Conservation (phyloP, 2,888 invertebrate species). For the Ophion slaviceki region DNA sequence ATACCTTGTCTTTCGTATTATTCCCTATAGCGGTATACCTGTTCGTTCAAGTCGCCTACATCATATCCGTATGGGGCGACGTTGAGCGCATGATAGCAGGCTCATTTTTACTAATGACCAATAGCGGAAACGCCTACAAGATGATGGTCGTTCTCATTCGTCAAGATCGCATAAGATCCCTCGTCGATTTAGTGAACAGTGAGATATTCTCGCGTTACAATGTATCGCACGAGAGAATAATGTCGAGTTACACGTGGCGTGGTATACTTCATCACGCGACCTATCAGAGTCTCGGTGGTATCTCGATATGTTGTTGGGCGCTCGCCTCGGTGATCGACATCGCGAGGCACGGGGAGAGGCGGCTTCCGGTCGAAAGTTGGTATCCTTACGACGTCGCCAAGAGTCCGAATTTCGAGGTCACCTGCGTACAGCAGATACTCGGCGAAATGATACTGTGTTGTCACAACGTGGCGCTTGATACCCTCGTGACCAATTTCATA, state of each 20-base stretch:
- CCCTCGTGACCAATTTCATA: constrained; percentile 74
- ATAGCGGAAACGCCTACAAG: constrained; percentile 72
- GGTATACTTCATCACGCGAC: constrained; percentile 73
- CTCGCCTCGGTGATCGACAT: constrained; percentile 69
- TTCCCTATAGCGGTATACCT: constrained; percentile 66
- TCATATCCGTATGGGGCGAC: constrained; percentile 70
- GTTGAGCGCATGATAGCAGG: constrained; percentile 70
- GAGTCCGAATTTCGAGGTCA: constrained; percentile 74
- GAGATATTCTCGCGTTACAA: constrained; percentile 70
- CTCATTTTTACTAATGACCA: constrained; percentile 74
- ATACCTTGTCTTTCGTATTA: not conserved
- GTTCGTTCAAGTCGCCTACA: constrained; percentile 68
- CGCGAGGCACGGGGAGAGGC: constrained; percentile 64
- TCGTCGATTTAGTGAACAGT: constrained; percentile 66
- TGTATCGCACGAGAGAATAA: constrained; percentile 64
- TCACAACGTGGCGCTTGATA: constrained; percentile 76
- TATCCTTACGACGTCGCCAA: constrained; percentile 73
- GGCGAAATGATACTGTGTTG: constrained; percentile 70
- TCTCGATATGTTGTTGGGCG: constrained; percentile 72
- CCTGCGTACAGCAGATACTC: constrained; percentile 71
- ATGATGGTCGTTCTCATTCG: constrained; percentile 63
- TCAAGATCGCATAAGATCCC: constrained; percentile 68
- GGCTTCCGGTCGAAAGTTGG: constrained; percentile 74
- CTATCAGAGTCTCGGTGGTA: constrained; percentile 73
- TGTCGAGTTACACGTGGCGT: constrained; percentile 71